These are phyloP conservation scores for Eristalinus aeneus DNA, from an alignment of 2,888 invertebrate species.

Conservation along the genomic window DNA sequence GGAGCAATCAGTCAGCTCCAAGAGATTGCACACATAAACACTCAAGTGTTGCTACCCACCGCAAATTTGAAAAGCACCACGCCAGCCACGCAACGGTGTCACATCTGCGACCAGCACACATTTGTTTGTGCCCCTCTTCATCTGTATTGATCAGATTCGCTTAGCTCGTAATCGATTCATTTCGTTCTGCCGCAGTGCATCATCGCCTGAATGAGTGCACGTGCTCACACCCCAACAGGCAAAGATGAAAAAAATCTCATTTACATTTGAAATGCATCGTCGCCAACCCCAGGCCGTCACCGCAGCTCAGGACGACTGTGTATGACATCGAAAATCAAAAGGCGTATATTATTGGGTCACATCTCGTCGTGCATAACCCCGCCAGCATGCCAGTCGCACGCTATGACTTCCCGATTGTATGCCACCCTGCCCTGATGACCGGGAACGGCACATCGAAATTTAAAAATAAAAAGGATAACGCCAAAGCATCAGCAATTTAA, in stretches of 20 bases:
- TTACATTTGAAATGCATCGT: slow-evolving; percentile 47
- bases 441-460: not conserved
- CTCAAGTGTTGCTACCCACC: not conserved
- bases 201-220: slow-evolving; percentile 58
- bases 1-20: not conserved
- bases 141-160: slow-evolving; percentile 58
- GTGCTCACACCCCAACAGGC: slow-evolving; percentile 14
- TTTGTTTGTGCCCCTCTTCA: not conserved
- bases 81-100: slow-evolving; percentile 9
- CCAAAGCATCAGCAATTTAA: slow-evolving; percentile 55
- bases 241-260: slow-evolving; percentile 8
- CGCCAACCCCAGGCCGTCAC: not conserved
- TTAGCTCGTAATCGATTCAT: slow-evolving; percentile 67
- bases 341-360: slow-evolving; percentile 65
- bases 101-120: slow-evolving; percentile 48
- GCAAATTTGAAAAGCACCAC: slow-evolving; percentile 6
- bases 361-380: slow-evolving; percentile 4
- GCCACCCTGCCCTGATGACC: slow-evolving; percentile 2
- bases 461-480: not conserved
- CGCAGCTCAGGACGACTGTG: slow-evolving; percentile 17
- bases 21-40: not conserved
- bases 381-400: not conserved
- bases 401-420: not conserved
- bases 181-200: slow-evolving; percentile 62
- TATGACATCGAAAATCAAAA: slow-evolving; percentile 66